Evolutionary conservation across 2,888 invertebrate genomes (phyloP).

Genomic region (Pheosia gnoma): DNA sequence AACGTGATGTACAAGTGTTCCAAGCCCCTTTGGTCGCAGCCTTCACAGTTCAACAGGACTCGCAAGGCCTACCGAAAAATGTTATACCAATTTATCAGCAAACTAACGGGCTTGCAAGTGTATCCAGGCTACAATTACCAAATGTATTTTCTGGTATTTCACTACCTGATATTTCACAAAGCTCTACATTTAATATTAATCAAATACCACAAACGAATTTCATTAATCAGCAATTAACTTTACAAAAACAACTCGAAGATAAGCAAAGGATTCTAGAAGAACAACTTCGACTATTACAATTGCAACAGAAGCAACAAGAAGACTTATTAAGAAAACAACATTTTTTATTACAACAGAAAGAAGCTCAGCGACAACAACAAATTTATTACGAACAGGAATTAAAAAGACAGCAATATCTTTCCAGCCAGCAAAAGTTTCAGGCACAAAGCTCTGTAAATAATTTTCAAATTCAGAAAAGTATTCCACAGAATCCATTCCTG

Average conservation of each 20-base stretch:
- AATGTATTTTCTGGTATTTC: slow-evolving; percentile 44
- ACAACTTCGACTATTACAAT: slow-evolving; percentile 86
- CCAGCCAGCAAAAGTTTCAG: slow-evolving; percentile 64
- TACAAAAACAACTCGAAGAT: slow-evolving; percentile 84
- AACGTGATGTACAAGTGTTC: slow-evolving; percentile 90
- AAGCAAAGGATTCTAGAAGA: slow-evolving; percentile 88
- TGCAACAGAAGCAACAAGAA: slow-evolving; percentile 88
- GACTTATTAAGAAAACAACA: slow-evolving; percentile 87
- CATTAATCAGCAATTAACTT: slow-evolving; percentile 65
- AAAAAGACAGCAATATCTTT: slow-evolving; percentile 55
- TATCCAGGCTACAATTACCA: slow-evolving; percentile 40
- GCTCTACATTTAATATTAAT: slow-evolving; percentile 39
- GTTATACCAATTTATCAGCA: slow-evolving; percentile 89
- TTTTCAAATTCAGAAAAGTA: slow-evolving; percentile 63
- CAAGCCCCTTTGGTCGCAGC: slow-evolving; percentile 93
- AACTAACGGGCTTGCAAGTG: slow-evolving; percentile 48
- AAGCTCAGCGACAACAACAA: slow-evolving; percentile 68
- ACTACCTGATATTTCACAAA: slow-evolving; percentile 41
- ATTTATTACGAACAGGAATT: slow-evolving; percentile 52
- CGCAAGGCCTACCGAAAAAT: slow-evolving; percentile 90
- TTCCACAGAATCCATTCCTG: slow-evolving; percentile 55
- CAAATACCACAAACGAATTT: slow-evolving; percentile 55
- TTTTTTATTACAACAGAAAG: slow-evolving; percentile 79
- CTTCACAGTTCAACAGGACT: slow-evolving; percentile 93
- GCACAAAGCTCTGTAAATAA: slow-evolving; percentile 61